These are phyloP conservation scores for Brachystomella parvula DNA, from an alignment of 1,140 invertebrate genomes.

Conservation along the genomic window DNA sequence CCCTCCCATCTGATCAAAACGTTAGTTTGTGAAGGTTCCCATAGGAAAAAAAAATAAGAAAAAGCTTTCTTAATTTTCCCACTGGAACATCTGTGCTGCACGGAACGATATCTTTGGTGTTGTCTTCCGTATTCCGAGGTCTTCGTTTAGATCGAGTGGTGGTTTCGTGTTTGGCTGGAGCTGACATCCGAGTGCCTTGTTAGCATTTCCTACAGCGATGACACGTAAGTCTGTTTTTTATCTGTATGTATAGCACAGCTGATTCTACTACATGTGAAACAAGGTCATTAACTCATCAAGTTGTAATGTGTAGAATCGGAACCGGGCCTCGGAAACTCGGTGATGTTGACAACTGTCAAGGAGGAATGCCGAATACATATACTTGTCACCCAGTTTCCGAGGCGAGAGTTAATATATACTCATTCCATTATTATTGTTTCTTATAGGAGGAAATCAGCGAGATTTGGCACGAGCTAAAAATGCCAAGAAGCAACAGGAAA, in stretches of 20 bases:
- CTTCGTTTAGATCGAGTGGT: too few species aligned
- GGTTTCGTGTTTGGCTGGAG: too few species aligned
- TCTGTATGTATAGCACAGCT: background rate
- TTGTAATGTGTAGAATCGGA: too few species aligned
- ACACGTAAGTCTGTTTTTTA: background rate
- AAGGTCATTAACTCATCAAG: background rate
- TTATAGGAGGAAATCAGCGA: constrained; percentile 66
- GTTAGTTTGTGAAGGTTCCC: background rate
- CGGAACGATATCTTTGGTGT: too few species aligned
- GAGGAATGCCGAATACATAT: background rate
- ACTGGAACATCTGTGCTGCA: too few species aligned
- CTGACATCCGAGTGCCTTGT: too few species aligned
- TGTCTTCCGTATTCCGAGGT: too few species aligned
- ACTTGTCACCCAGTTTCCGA: background rate
- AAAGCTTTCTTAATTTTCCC: background rate
- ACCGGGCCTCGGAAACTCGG: too few species aligned
- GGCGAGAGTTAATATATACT: background rate
- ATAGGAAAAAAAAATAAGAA: background rate
- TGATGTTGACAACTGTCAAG: too few species aligned
- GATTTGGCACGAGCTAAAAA: constrained; percentile 74
- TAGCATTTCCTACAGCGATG: background rate
- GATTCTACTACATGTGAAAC: background rate
- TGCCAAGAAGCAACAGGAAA: constrained; percentile 66
- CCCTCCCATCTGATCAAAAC: background rate
- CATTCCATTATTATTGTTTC: background rate